Evolutionary conservation across 2,113 vertebrate genomes (phyloP).

Genomic region (Salvelinus namaycush): DNA sequence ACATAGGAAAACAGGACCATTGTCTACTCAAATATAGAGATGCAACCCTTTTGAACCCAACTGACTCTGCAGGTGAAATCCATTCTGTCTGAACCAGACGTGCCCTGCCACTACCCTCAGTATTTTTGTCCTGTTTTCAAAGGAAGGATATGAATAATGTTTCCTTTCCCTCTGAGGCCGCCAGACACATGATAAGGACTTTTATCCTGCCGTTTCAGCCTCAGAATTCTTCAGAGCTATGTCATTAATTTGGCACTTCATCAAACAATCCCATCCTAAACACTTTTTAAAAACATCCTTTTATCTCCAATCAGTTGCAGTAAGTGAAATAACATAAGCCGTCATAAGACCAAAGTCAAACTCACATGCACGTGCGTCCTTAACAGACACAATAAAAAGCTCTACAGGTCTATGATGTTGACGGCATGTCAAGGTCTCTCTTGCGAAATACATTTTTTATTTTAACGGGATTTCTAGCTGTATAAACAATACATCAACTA

Average conservation of each 20-base stretch:
- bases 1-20: background rate
- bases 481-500: background rate
- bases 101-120: background rate
- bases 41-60: background rate
- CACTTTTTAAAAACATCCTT: constrained; percentile 6
- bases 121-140: constrained; percentile 14
- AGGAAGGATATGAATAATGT: constrained; percentile 29
- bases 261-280: constrained; percentile 8
- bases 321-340: constrained; percentile 13
- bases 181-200: background rate
- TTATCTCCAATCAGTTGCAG: constrained; percentile 4
- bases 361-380: background rate
- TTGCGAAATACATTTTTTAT: too few species aligned
- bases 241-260: constrained; percentile 17
- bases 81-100: background rate
- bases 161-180: constrained; percentile 17
- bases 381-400: too few species aligned
- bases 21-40: background rate
- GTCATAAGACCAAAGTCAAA: background rate
- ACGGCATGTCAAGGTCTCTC: too few species aligned
- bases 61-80: background rate
- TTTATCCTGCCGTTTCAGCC: constrained; percentile 14
- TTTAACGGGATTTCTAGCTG: too few species aligned
- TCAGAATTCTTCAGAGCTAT: constrained; percentile 13
- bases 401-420: too few species aligned